A percentile compares a stretch with the other conserved stretches of the same genome.
Conservation (phyloP, 2,888 invertebrate genomes). For the Lapara coniferarum region DNA sequence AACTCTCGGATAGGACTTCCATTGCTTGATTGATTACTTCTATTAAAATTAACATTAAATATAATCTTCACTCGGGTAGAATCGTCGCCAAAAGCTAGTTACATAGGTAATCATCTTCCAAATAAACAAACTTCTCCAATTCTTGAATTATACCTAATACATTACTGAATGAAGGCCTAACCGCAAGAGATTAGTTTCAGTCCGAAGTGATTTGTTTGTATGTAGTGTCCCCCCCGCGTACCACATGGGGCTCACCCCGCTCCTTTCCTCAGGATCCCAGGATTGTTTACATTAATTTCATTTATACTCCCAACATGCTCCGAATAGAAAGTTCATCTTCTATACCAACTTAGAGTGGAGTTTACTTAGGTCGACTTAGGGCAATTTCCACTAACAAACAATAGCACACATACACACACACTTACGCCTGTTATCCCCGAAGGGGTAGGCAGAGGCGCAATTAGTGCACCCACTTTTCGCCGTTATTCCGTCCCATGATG, state of each 20-base stretch:
- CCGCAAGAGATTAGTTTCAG: conserved; percentile 5
- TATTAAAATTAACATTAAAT: too few species aligned
- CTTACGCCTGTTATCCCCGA: too few species aligned
- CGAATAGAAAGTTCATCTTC: conserved; percentile 19
- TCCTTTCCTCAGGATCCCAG: background rate
- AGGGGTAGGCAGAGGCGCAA: too few species aligned
- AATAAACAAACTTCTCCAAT: background rate
- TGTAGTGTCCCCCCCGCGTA: background rate
- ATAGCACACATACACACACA: too few species aligned
- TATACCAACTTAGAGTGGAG: background rate
- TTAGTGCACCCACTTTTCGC: too few species aligned
- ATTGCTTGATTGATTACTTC: too few species aligned
- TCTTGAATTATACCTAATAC: background rate
- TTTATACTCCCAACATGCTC: background rate
- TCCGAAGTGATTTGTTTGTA: background rate
- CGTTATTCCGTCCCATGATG: too few species aligned
- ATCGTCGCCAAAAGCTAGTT: too few species aligned
- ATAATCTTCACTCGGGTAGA: too few species aligned
- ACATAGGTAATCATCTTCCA: background rate
- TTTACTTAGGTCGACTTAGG: conserved; percentile 5
- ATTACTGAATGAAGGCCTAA: background rate
- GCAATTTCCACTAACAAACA: background rate
- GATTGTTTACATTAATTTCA: conserved; percentile 21
- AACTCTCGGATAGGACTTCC: too few species aligned
- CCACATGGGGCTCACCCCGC: background rate